These are phyloP conservation scores for Keiferia lycopersicella DNA, from an alignment of 2,888 invertebrate species.

Conservation along the genomic window DNA sequence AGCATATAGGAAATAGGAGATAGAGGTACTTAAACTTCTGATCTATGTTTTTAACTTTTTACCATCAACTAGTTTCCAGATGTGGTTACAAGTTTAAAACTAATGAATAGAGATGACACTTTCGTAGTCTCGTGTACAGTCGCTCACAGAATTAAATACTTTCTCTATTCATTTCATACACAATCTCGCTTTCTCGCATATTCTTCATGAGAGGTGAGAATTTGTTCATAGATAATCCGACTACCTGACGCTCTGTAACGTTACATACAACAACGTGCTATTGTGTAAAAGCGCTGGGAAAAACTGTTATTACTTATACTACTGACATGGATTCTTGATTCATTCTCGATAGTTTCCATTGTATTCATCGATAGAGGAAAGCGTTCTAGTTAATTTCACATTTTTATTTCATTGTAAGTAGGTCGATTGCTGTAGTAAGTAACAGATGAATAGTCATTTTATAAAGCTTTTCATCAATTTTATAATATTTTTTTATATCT, in stretches of 20 bases:
- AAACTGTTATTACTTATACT: slow-evolving; percentile 35
- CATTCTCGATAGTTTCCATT: slow-evolving; percentile 12
- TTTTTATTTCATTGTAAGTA: slow-evolving; percentile 80
- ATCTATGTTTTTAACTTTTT: too few relatives aligned
- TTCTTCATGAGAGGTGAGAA: slow-evolving; percentile 60
- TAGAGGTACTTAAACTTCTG: too few relatives aligned
- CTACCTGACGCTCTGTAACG: slow-evolving; percentile 48
- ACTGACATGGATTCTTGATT: slow-evolving; percentile 23
- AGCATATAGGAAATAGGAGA: too few relatives aligned
- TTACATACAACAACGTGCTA: slow-evolving; percentile 37
- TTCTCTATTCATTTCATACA: slow-evolving; percentile 76
- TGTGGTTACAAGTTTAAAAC: neutral
- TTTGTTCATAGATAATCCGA: slow-evolving; percentile 60
- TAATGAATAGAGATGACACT: neutral
- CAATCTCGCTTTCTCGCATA: slow-evolving; percentile 68
- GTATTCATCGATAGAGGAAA: slow-evolving; percentile 18
- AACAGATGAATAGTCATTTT: too few relatives aligned
- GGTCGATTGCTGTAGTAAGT: slow-evolving; percentile 69
- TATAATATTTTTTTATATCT: too few relatives aligned
- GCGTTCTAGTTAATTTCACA: slow-evolving; percentile 41
- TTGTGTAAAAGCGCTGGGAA: slow-evolving; percentile 53
- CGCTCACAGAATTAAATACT: slow-evolving; percentile 53
- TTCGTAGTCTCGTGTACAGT: slow-evolving; percentile 56
- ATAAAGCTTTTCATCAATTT: too few relatives aligned
- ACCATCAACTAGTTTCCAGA: too few relatives aligned